Conservation (phyloP, 2,888 invertebrate species). For the Timandra comae region DNA sequence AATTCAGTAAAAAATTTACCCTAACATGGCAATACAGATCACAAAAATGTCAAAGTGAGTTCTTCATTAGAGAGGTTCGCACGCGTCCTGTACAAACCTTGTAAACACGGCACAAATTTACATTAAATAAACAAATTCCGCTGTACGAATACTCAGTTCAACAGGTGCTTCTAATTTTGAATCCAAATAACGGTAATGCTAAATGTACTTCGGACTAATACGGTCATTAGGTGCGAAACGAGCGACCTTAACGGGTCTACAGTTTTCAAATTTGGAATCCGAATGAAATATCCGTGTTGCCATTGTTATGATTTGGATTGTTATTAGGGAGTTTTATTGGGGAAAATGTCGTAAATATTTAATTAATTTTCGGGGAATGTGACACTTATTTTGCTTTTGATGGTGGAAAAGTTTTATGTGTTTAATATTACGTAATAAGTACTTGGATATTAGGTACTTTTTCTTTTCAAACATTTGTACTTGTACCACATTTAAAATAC, state of each 20-base stretch:
- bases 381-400: too few relatives aligned
- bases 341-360: slow-evolving; percentile 8
- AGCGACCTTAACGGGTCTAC: slow-evolving; percentile 26
- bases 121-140: slow-evolving; percentile 60
- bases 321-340: slow-evolving; percentile 10
- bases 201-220: slow-evolving; percentile 38
- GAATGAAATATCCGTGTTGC: slow-evolving; percentile 21
- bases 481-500: too few relatives aligned
- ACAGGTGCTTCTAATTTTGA: slow-evolving; percentile 67
- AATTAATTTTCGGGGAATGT: slow-evolving; percentile 1
- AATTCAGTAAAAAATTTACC: not conserved
- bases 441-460: too few relatives aligned
- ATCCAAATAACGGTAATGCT: slow-evolving; percentile 54
- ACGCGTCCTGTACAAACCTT: slow-evolving; percentile 33
- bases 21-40: too few relatives aligned
- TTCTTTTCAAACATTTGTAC: too few relatives aligned
- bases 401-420: too few relatives aligned
- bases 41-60: slow-evolving; percentile 3
- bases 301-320: slow-evolving; percentile 13
- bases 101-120: slow-evolving; percentile 47
- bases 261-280: slow-evolving; percentile 29
- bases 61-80: slow-evolving; percentile 5
- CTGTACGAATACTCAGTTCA: slow-evolving; percentile 32
- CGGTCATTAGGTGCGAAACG: slow-evolving; percentile 34
- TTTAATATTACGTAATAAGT: too few relatives aligned